phyloP scores from a whole-genome alignment of 2,888 invertebrate species.

The Oscheius sp. region DNA sequence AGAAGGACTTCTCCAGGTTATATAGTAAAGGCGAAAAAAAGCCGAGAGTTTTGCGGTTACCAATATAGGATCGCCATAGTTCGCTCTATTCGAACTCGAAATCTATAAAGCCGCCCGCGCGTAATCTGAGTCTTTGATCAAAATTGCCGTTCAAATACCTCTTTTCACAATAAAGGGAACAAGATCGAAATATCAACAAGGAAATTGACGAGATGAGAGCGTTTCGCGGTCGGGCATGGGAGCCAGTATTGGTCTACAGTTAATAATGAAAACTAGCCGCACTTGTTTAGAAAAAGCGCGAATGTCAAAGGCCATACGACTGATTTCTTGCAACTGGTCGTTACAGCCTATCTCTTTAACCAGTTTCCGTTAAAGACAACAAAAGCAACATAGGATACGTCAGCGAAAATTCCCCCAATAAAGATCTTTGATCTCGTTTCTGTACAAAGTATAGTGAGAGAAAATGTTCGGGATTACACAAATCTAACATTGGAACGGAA shows the following conservation, averaged over 20 bases:
- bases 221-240: neutral
- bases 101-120: slow-evolving; percentile 29
- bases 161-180: neutral
- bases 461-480: too few relatives aligned
- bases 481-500: too few relatives aligned
- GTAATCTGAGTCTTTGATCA: slow-evolving; percentile 31
- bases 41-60: slow-evolving; percentile 3
- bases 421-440: too few relatives aligned
- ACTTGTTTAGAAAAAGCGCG: neutral
- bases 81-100: slow-evolving; percentile 19
- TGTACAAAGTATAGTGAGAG: too few relatives aligned
- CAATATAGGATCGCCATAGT: neutral
- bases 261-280: neutral
- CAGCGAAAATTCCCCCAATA: too few relatives aligned
- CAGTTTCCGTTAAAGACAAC: too few relatives aligned
- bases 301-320: neutral
- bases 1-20: neutral
- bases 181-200: slow-evolving; percentile 5
- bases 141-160: slow-evolving; percentile 22
- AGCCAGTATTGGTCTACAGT: slow-evolving; percentile 7
- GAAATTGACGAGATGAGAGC: neutral
- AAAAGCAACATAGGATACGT: too few relatives aligned
- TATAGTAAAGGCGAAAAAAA: neutral
- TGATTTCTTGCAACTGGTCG: neutral
- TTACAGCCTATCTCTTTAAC: too few relatives aligned